These are phyloP conservation scores for Argyrosomus japonicus DNA, from an alignment of 2,113 vertebrate genomes.

Conservation along the genomic window DNA sequence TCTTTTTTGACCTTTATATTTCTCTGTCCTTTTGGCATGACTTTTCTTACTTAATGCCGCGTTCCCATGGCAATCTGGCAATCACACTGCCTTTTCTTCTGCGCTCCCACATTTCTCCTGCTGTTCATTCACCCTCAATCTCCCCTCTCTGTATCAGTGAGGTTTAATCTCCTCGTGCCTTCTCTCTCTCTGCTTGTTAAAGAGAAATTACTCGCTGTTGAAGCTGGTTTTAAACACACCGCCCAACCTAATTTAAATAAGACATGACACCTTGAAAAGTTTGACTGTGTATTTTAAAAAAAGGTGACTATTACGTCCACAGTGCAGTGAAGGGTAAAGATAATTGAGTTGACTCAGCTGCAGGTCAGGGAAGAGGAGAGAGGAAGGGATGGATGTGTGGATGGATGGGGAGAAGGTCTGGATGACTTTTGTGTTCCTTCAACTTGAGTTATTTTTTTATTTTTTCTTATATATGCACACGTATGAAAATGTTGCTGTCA, in stretches of 20 bases:
- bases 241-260: conserved; percentile 59
- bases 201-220: conserved; percentile 47
- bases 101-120: not conserved
- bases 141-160: conserved; percentile 2
- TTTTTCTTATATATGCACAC: not conserved
- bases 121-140: not conserved
- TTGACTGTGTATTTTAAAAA: conserved; percentile 55
- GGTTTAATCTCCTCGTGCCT: conserved; percentile 17
- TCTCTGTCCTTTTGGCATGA: conserved; percentile 9
- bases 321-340: conserved; percentile 39
- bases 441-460: not conserved
- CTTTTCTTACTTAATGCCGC: not conserved
- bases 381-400: not conserved
- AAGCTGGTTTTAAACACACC: conserved; percentile 28
- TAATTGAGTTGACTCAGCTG: conserved; percentile 62
- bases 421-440: not conserved
- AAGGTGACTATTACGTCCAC: conserved; percentile 34
- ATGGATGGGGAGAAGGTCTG: not conserved
- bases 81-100: not conserved
- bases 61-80: conserved; percentile 50
- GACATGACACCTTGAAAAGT: conserved; percentile 51
- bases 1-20: conserved; percentile 28
- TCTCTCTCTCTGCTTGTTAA: not conserved
- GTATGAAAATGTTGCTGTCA: not conserved
- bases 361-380: not conserved